Conservation (phyloP, 2,888 invertebrate species). For the Callyntrura sp. region DNA sequence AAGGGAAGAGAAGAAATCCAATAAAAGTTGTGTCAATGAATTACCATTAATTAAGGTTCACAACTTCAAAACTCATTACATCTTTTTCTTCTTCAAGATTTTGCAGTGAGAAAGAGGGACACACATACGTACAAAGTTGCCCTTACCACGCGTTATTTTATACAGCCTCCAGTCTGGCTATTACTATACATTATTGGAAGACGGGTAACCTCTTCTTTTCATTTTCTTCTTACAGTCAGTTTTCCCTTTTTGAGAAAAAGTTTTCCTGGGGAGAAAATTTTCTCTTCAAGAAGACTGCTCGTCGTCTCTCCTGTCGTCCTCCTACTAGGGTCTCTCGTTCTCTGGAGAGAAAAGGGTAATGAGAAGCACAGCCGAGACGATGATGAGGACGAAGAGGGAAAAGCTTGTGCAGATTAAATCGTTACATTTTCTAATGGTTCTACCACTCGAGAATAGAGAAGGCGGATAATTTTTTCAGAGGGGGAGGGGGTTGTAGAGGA, state of each 20-base stretch:
- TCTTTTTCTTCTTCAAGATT: constrained; percentile 74
- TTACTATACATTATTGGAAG: constrained; percentile 28
- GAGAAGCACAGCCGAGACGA: constrained; percentile 7
- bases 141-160: background rate
- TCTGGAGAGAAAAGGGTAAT: constrained; percentile 33
- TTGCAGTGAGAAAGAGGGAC: constrained; percentile 67
- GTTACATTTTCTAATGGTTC: constrained; percentile 59
- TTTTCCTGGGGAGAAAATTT: constrained; percentile 59
- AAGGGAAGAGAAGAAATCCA: constrained; percentile 55
- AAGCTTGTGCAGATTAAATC: constrained; percentile 70
- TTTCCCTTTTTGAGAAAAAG: background rate
- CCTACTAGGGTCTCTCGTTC: too few species aligned
- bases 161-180: constrained; percentile 44
- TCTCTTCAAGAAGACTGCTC: constrained; percentile 19
- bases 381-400: constrained; percentile 10
- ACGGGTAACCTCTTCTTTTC: constrained; percentile 40
- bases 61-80: constrained; percentile 78
- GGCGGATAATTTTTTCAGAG: constrained; percentile 14
- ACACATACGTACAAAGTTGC: background rate
- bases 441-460: background rate
- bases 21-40: constrained; percentile 77
- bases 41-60: constrained; percentile 78
- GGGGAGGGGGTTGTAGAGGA: too few species aligned
- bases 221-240: constrained; percentile 43
- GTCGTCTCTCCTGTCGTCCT: constrained; percentile 10